These are phyloP conservation scores for Cynopterus brachyotis DNA, from an alignment of 2,113 vertebrate species.

Conservation along the genomic window DNA sequence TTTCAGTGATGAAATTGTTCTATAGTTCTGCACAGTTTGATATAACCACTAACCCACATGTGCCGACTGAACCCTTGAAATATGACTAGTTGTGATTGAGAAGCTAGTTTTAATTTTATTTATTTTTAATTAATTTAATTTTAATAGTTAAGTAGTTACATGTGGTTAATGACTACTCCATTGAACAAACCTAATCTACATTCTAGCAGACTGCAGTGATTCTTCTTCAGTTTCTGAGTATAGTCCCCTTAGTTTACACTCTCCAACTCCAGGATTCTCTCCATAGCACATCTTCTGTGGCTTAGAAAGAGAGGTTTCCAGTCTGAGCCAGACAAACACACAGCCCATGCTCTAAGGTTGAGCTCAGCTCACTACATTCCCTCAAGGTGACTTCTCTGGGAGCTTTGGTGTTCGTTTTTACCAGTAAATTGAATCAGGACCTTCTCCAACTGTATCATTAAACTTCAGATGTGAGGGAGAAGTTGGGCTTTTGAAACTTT, in stretches of 20 bases:
- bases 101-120: conserved; percentile 26
- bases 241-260: not conserved
- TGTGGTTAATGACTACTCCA: not conserved
- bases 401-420: not conserved
- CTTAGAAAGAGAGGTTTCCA: not conserved
- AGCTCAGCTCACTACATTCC: not conserved
- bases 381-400: not conserved
- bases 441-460: not conserved
- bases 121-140: conserved; percentile 47
- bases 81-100: not conserved
- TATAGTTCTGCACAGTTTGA: not conserved
- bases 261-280: not conserved
- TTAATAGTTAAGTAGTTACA: not conserved
- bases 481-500: not conserved
- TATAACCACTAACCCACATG: not conserved
- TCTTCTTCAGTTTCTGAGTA: not conserved
- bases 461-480: not conserved
- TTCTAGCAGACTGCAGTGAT: not conserved
- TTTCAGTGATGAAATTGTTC: not conserved
- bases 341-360: rapidly evolving
- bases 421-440: not conserved
- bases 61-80: not conserved
- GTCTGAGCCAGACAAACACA: not conserved
- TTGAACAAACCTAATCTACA: not conserved
- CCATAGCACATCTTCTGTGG: not conserved